Evolutionary conservation across 2,888 invertebrate species (phyloP).

Genomic region (Salpingus planirostris): DNA sequence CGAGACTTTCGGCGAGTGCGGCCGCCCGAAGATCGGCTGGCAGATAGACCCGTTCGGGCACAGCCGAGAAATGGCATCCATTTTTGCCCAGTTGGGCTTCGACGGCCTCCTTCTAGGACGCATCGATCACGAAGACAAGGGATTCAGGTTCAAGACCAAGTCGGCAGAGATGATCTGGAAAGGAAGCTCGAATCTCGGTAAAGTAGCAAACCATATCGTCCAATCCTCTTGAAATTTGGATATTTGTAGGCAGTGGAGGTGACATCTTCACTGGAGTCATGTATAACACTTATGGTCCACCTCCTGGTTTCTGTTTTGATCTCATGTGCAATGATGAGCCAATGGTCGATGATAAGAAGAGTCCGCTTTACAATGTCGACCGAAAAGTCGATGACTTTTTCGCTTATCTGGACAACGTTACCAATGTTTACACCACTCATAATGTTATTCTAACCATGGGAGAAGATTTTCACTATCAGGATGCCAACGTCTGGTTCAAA

Average conservation of each 20-base stretch:
- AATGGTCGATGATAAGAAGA: constrained; percentile 72
- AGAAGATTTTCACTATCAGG: constrained; percentile 82
- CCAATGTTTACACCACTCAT: constrained; percentile 44
- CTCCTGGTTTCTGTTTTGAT: constrained; percentile 91
- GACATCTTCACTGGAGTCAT: constrained; percentile 55
- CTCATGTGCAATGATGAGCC: constrained; percentile 76
- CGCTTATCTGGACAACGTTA: constrained; percentile 46
- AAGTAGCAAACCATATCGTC: constrained; percentile 45
- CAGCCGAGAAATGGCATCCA: constrained; percentile 75
- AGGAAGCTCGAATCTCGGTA: constrained; percentile 64
- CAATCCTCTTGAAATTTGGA: too few relatives aligned
- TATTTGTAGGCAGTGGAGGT: too few relatives aligned
- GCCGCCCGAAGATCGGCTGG: constrained; percentile 67
- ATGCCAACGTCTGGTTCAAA: constrained; percentile 66
- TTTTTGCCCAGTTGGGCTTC: constrained; percentile 77
- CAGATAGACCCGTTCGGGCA: constrained; percentile 84
- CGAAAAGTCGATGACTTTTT: constrained; percentile 48
- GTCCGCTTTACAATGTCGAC: constrained; percentile 79
- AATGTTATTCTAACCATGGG: constrained; percentile 89
- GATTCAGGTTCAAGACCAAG: constrained; percentile 46
- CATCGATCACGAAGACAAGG: constrained; percentile 80
- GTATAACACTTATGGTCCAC: constrained; percentile 78
- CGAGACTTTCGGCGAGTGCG: constrained; percentile 64
- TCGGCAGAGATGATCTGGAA: constrained; percentile 81
- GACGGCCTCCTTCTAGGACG: constrained; percentile 83